Evolutionary conservation across 2,797 vertebrate genomes (phyloP), one percentile per base, ranked within the genome.

Genomic region (Pangasius mekongensis): DNA sequence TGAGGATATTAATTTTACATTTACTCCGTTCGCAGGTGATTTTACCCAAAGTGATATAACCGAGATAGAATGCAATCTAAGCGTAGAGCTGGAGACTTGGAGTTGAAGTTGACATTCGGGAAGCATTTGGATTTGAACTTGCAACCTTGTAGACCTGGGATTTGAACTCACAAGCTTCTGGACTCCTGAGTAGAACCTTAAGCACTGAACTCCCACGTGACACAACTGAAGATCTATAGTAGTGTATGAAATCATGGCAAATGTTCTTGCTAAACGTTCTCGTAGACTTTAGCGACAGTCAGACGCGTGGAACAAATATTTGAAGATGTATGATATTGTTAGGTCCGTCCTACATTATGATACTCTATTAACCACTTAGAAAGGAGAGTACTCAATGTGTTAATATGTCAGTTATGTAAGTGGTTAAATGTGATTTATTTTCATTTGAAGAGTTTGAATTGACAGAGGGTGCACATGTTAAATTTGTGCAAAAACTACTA

Each of bases 401-500:
- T 49, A 54, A 83, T 43, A 49, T 64, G 36, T 78, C 22, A 33
- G 27, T 71, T 16, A 67, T 43, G 24, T 67, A 33, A 83, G 16
- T 36, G 43, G 39, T 83, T 83, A 81, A 52, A 20, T 69, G 52
- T 47, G 52, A 71, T 30, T 13, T 18, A 11, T 36, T 30, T 36
- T 43, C 9, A 39, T 43, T 20, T 24, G 1, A 60, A 22, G 36
- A 54, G 54, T 82, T 71, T 54, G 24, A 78, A 74, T 13, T 9
- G 10, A 5, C 24, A 3, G 43, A 49, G 27, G 27, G 73, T 2
- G 1, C 52, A 16, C n/a, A 30, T 67, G n/a, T 67, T 67, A 33
- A 78, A 20, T 18, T 56, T 62, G 77, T 83, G 78, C 66, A 83
- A 74, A 83, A 76, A 39, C 47, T 56, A 77, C 71, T 88, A 49